Evolutionary conservation across 2,113 vertebrate genomes (phyloP), one percentile per base, ranked within the genome.

Genomic region (Erpornis zantholeuca): DNA sequence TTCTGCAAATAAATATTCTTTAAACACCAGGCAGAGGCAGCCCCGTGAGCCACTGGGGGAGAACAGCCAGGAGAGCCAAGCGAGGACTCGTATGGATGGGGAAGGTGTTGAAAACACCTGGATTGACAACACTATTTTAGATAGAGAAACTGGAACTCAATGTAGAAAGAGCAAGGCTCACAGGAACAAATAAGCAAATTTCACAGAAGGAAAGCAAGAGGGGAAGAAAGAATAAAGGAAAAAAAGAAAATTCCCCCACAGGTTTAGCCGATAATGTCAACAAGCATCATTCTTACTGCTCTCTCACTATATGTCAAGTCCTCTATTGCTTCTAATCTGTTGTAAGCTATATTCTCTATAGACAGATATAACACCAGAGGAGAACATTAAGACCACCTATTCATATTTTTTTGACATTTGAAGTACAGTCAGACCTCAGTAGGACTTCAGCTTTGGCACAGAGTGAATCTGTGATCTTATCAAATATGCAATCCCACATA

Each of bases 311-410:
- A 91, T 91, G 97, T 97, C 87, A 96, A 95, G 95, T 94, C 95
- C 42, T 91, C 92, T 97, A 97, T 96, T 97, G 97, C 97, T 94
- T 97, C 96, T 98, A 97, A 98, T 97, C 98, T 98, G 96, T 85
- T 97, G 96, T 97, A 96, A 98, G 92, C 98, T 94, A 84, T 97
- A 97, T 95, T 97, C 97, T 97, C 97, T 79, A 77, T 92, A 97
- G 97, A 97, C 96, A 98, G 98, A 96, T 91, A 92, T 86, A 94
- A 96, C 64, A 93, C 96, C 86, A 90, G 93, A 91, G 96, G 96
- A 97, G 95, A 96, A 91, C 94, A 93, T 88, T 72, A 94, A 96
- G 97, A 97, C 97, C 98, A 96, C 97, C 97, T 96, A 96, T 97
- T 97, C 95, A 97, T 97, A 85, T 90, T 95, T 97, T 95, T 95